phyloP scores from a whole-genome alignment of 1,140 invertebrate genomes.

The Cherax destructor region DNA sequence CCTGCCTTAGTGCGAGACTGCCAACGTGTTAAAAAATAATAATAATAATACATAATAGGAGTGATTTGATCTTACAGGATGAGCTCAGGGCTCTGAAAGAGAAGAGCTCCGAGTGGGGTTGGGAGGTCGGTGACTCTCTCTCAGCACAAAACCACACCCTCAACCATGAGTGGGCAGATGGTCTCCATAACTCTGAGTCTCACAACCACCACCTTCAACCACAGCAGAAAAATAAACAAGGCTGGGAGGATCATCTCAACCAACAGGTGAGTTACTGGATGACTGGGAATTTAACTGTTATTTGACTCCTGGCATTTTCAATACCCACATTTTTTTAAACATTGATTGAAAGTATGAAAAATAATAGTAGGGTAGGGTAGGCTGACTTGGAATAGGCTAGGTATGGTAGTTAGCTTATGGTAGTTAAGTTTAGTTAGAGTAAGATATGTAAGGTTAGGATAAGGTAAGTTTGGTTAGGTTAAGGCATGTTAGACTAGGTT shows the following conservation, averaged over 20 bases:
- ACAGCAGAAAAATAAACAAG: background rate
- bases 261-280: conserved; percentile 22
- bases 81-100: conserved; percentile 19
- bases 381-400: too few species aligned
- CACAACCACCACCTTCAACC: background rate
- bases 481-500: too few species aligned
- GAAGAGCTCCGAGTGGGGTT: conserved; percentile 30
- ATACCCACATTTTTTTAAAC: too few species aligned
- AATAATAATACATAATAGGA: too few species aligned
- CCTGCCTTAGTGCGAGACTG: too few species aligned
- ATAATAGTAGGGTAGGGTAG: background rate
- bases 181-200: background rate
- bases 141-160: background rate
- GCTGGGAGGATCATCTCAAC: conserved; percentile 10
- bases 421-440: too few species aligned
- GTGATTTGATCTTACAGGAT: background rate
- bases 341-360: background rate
- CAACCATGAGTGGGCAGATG: conserved; percentile 4
- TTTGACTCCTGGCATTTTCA: too few species aligned
- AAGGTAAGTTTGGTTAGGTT: too few species aligned
- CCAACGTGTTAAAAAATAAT: too few species aligned
- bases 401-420: too few species aligned
- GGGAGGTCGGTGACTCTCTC: background rate
- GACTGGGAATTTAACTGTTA: too few species aligned
- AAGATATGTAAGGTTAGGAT: too few species aligned